Base-by-base conservation (phyloP, 2,113 vertebrate genomes). In the Malaclemys terrapin region DNA sequence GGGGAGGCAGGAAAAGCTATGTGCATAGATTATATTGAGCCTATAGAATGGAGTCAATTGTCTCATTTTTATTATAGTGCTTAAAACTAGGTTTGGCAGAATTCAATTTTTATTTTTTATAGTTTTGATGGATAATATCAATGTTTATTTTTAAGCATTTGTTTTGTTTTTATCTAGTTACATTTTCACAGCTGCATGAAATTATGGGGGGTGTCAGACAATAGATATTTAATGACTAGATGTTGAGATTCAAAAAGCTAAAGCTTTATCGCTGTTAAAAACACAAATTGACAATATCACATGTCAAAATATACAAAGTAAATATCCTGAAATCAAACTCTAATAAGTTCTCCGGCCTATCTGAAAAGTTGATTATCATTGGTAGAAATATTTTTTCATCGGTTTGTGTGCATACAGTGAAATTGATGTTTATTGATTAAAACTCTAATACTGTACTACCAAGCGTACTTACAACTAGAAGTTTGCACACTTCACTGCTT, bases 1-100 rank as follows among this genome's bases (percentile, higher is more conserved):
- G 53, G 83, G 81, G 50, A 86, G 82, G 62, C 80, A 42, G 85
- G 81, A 92, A 95, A 88, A 95, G 62, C 85, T 42, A 59, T 91
- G 49, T 75, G 76, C 80, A 88, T 72, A 89, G 78, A 29, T 85
- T 95, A 38, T 72, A 62, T 25, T 57, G 80, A 86, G 50, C 35
- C 82, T 17, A 10, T 25, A 22, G 1, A n/a, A 59, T 47, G 17
- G 22, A 75, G 78, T 53, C 84, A 83, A 27, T 91, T 89, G 92
- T 54, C 95, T 72, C 91, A 35, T 95, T 95, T 92, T 94, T 87
- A 59, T 91, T 93, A 10, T 1, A 84, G 20, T 93, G 53, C 82
- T 89, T 85, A 78, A 76, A 52, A 82, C 19, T 38, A 72, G 17
- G n/a, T n/a, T 38, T 72, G 65, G 17, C 35, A 72, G 35, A 72